Evolutionary conservation across 37 sponge, comb jelly and placozoan species (phyloP), one percentile per base, ranked within the genome.

Genomic region (Amphimedon queenslandica): DNA sequence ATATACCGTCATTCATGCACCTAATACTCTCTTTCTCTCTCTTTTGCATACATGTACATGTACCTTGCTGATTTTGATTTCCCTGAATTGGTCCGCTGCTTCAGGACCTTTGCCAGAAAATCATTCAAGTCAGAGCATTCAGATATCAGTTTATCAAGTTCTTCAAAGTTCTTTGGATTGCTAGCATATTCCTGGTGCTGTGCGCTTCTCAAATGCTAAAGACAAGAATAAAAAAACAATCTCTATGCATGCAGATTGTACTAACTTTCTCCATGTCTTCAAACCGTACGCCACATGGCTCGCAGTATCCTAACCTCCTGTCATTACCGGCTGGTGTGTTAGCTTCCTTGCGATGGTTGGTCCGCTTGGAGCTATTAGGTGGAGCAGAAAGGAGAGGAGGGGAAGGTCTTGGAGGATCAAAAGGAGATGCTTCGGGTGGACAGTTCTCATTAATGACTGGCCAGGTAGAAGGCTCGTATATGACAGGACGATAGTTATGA

Each of bases 291-390:
- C 37, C 27, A 70, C 89, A 88, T 34, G 79, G 78, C 63, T 88
- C 89, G 38, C 89, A 88, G 72, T 88, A 82, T 11, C 89, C 89
- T 2, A 76, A 64, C 42, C 74, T 79, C 73, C 73, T 87, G 58
- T 75, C 76, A 51, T 27, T 29, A 27, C 29, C 58, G 30, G 30
- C 10, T 40, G 20, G 23, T 37, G 21, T 37, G 20, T 69, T 28
- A 39, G 21, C n/a, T 47, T 47, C 53, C 53, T 47, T 47, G 53
- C 53, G 13, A 8, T 47, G 13, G 13, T 18, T 47, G 13, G 8
- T 13, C 8, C 53, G 13, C 53, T 47, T 47, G 66, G 6, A 23
- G 1, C 16, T 31, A 3, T 40, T 25, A 32, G 2, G 2, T 16
- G 3, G 18, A 3, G 21, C 70, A 37, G 25, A 53, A 47, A 8